A percentile compares a stretch with the other conserved stretches of the same genome.
Conservation (phyloP, 2,113 vertebrate genomes). For the Trinectes maculatus region DNA sequence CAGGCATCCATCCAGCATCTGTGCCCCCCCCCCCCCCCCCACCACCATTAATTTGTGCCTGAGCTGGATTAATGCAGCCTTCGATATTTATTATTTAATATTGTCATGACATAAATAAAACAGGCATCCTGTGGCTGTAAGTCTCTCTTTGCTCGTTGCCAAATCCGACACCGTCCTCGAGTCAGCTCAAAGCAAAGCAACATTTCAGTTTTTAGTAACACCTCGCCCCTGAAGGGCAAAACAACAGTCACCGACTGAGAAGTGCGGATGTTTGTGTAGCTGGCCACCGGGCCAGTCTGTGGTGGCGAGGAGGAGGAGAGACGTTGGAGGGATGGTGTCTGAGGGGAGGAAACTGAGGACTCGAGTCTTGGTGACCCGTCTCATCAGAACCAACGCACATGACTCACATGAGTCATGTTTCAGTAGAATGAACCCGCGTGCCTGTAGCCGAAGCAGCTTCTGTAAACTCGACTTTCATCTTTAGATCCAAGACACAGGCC, state of each 20-base stretch:
- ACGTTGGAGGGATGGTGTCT: constrained; percentile 4
- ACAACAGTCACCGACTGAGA: constrained; percentile 18
- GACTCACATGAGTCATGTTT: constrained; percentile 29
- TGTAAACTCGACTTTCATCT: constrained; percentile 28
- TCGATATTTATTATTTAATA: constrained; percentile 36
- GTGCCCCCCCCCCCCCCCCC: too few relatives aligned
- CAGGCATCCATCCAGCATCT: constrained; percentile 15
- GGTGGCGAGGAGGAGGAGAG: constrained; percentile 14
- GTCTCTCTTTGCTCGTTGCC: neutral
- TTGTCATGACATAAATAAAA: constrained; percentile 3
- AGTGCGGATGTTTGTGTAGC: constrained; percentile 25
- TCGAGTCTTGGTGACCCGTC: constrained; percentile 19
- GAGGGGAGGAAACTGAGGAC: constrained; percentile 17
- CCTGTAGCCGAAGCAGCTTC: constrained; percentile 10
- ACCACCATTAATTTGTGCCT: constrained; percentile 2
- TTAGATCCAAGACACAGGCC: neutral
- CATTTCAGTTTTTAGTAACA: neutral
- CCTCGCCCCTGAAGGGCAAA: neutral
- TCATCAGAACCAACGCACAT: constrained; percentile 46
- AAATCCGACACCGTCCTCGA: neutral
- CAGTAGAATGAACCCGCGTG: neutral
- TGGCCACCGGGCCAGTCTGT: constrained; percentile 34
- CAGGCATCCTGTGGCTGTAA: constrained; percentile 1
- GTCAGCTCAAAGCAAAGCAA: constrained; percentile 7
- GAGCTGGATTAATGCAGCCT: constrained; percentile 22